These are phyloP conservation scores for Ricordea florida DNA, from an alignment of 92 coral and sea anemone species.

Conservation along the genomic window DNA sequence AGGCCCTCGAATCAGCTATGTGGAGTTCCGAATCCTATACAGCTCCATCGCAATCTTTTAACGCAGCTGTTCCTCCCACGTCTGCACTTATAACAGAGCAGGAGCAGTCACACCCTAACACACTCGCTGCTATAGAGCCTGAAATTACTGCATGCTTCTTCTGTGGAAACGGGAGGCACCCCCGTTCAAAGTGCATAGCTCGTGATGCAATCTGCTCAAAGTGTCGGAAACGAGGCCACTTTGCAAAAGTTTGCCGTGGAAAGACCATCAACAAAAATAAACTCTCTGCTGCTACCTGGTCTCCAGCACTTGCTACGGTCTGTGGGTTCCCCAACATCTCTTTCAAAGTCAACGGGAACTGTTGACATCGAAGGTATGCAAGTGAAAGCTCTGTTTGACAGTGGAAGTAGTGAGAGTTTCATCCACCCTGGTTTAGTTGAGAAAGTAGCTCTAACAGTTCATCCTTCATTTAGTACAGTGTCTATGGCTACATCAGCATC, in stretches of 20 bases:
- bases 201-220: slow-evolving; percentile 8
- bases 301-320: slow-evolving; percentile 64
- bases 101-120: neutral
- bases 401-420: slow-evolving; percentile 58
- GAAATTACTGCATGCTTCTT: slow-evolving; percentile 42
- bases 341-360: slow-evolving; percentile 31
- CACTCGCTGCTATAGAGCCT: slow-evolving; percentile 27
- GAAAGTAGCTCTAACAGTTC: slow-evolving; percentile 24
- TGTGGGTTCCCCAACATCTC: slow-evolving; percentile 27
- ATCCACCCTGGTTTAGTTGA: slow-evolving; percentile 56
- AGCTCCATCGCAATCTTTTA: neutral
- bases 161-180: slow-evolving; percentile 60
- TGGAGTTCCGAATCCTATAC: slow-evolving; percentile 40
- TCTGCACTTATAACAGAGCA: neutral
- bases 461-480: slow-evolving; percentile 28
- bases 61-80: slow-evolving; percentile 19
- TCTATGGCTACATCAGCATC: slow-evolving; percentile 58
- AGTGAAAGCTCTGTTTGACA: slow-evolving; percentile 66
- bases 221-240: slow-evolving; percentile 19
- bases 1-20: slow-evolving; percentile 40
- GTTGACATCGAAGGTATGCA: neutral
- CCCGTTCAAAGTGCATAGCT: slow-evolving; percentile 45
- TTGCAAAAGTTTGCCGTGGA: slow-evolving; percentile 46
- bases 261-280: slow-evolving; percentile 6
- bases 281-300: slow-evolving; percentile 59